Conservation (phyloP, 2,888 invertebrate species). For the Ormyrus pomaceus region DNA sequence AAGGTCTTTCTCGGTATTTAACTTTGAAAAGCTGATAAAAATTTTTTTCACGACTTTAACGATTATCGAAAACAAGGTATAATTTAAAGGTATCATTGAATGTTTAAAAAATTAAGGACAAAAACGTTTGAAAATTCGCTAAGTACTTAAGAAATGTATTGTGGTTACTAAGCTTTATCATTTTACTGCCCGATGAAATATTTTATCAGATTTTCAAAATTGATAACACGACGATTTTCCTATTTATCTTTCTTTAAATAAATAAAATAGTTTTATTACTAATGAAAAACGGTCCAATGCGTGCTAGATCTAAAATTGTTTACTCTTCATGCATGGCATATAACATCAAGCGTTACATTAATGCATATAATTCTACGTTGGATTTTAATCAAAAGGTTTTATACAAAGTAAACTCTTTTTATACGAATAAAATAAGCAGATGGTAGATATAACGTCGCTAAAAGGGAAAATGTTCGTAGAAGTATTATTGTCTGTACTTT, state of each 20-base stretch:
- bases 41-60: constrained; percentile 1
- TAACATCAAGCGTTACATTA: constrained; percentile 17
- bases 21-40: constrained; percentile 36
- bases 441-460: constrained; percentile 24
- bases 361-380: constrained; percentile 39
- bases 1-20: not conserved
- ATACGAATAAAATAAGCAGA: constrained; percentile 59
- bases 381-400: constrained; percentile 63
- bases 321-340: constrained; percentile 20
- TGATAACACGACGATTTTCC: constrained; percentile 5
- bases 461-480: constrained; percentile 37
- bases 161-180: constrained; percentile 2
- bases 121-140: constrained; percentile 36
- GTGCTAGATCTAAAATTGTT: constrained; percentile 44
- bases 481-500: constrained; percentile 53
- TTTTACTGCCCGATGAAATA: constrained; percentile 34
- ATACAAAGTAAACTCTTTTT: constrained; percentile 64
- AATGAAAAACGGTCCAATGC: constrained; percentile 28
- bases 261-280: not conserved
- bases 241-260: not conserved
- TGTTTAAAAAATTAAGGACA: constrained; percentile 9
- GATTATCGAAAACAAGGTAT: not conserved
- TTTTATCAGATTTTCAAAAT: constrained; percentile 24
- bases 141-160: constrained; percentile 32
- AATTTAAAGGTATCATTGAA: not conserved